Percentiles rank a stretch among this genome's conserved stretches.
phyloP scores from a whole-genome alignment of 2,113 vertebrate genomes.

The Variabilichromis moorii region DNA sequence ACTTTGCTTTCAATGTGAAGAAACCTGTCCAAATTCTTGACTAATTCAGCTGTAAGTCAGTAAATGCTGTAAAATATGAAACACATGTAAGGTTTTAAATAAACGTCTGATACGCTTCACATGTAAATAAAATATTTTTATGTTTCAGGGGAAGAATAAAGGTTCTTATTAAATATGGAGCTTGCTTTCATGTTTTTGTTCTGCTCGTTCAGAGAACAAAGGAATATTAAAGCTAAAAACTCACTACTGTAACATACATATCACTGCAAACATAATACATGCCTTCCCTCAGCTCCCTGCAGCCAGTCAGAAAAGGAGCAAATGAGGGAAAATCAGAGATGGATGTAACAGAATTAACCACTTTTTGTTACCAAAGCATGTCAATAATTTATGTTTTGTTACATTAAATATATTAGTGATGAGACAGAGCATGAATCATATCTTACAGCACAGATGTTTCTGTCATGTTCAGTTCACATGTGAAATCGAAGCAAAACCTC shows the following conservation, averaged over 20 bases:
- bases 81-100: not conserved
- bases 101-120: not conserved
- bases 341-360: not conserved
- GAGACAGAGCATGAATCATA: not conserved
- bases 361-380: not conserved
- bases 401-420: not conserved
- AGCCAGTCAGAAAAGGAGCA: not conserved
- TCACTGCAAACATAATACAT: not conserved
- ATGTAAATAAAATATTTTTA: not conserved
- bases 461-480: not conserved
- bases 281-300: not conserved
- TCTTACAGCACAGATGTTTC: not conserved
- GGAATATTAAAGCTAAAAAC: not conserved
- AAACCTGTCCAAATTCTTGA: not conserved
- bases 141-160: not conserved
- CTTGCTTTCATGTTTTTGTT: not conserved
- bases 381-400: not conserved
- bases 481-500: not conserved
- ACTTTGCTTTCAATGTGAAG: not conserved
- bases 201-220: not conserved
- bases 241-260: not conserved
- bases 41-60: not conserved
- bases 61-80: not conserved
- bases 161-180: not conserved
- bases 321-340: not conserved